These are phyloP conservation scores for Dallia pectoralis DNA, from an alignment of 2,797 vertebrate species.

Conservation along the genomic window DNA sequence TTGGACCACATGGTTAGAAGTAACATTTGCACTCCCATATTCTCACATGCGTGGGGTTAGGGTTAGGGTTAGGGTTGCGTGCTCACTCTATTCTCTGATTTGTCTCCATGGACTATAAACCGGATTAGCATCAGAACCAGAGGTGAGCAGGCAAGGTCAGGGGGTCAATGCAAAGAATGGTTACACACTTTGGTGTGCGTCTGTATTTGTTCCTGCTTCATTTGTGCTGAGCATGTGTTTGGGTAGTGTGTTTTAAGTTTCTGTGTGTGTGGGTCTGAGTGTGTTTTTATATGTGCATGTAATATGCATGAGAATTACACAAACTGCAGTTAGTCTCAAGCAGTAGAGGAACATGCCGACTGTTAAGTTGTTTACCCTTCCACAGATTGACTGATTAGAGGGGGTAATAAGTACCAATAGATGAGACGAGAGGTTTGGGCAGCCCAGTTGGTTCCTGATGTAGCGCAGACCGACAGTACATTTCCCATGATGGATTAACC, in stretches of 20 bases:
- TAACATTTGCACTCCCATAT: constrained; percentile 21
- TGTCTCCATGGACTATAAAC: constrained; percentile 39
- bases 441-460: constrained; percentile 54
- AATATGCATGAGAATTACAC: constrained; percentile 49
- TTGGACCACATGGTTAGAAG: constrained; percentile 30
- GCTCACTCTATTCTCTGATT: constrained; percentile 3
- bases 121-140: constrained; percentile 55
- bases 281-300: too few species aligned
- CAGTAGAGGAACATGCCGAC: constrained; percentile 63
- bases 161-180: constrained; percentile 61
- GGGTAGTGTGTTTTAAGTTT: not conserved
- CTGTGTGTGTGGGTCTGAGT: too few species aligned
- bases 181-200: constrained; percentile 53
- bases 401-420: constrained; percentile 70
- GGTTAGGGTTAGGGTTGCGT: too few species aligned
- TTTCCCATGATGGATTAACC: constrained; percentile 66
- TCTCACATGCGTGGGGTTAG: too few species aligned
- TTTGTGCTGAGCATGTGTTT: constrained; percentile 11
- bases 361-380: constrained; percentile 74
- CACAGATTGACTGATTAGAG: constrained; percentile 68
- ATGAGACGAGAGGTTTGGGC: constrained; percentile 55
- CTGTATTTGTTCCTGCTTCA: constrained; percentile 17
- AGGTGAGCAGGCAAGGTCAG: constrained; percentile 44
- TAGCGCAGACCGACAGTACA: constrained; percentile 55
- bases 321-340: constrained; percentile 68